Conservation (phyloP, 2,797 vertebrate species). For the Odontamblyopus lacepedii region DNA sequence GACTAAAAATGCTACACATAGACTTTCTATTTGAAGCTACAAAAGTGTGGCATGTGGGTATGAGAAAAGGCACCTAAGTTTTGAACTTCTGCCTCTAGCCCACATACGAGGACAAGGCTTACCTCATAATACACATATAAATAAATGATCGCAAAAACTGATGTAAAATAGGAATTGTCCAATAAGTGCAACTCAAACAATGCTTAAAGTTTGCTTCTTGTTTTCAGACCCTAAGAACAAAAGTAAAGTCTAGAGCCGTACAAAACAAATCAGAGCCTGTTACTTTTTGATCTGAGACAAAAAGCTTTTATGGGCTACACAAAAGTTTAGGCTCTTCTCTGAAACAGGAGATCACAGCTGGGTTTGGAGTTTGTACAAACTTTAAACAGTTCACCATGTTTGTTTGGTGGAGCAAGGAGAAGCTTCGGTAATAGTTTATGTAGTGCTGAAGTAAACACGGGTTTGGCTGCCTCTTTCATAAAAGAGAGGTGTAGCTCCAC, state of each 20-base stretch:
- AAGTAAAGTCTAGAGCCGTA: not conserved
- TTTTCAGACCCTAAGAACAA: not conserved
- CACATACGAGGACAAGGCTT: not conserved
- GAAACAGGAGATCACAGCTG: constrained; percentile 2
- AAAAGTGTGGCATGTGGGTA: not conserved
- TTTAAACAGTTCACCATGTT: not conserved
- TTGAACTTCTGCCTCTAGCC: not conserved
- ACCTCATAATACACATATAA: not conserved
- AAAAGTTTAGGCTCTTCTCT: constrained; percentile 4
- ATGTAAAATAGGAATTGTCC: not conserved
- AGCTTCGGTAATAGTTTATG: not conserved
- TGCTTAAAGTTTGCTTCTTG: not conserved
- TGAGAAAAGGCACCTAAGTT: not conserved
- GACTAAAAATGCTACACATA: too few relatives aligned
- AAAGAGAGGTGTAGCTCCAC: not conserved
- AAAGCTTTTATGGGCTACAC: constrained; percentile 10
- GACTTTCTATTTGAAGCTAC: too few relatives aligned
- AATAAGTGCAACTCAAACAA: not conserved
- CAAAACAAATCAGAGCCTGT: constrained; percentile 19
- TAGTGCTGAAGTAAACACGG: not conserved
- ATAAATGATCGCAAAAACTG: not conserved
- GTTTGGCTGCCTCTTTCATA: not conserved
- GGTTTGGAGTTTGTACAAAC: not conserved
- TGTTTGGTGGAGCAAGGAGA: not conserved
- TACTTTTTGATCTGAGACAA: constrained; percentile 26